Conservation (phyloP, 2,113 vertebrate species). For the Scytalopus superciliaris region DNA sequence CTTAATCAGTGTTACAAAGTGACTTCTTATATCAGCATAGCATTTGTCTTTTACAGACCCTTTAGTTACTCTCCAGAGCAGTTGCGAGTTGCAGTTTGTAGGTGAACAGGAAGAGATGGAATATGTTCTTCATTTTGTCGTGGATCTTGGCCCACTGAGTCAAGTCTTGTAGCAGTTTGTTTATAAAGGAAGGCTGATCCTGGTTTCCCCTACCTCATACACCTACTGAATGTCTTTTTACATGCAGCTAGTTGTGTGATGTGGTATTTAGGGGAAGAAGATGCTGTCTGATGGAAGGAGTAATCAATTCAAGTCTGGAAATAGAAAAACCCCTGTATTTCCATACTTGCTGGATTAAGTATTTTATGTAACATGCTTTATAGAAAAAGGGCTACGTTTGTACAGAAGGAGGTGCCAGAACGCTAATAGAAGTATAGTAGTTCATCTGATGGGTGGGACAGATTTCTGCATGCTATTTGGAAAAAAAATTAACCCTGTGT, state of each 20-base stretch:
- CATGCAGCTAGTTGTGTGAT: background rate
- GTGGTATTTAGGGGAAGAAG: background rate
- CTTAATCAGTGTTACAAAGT: background rate
- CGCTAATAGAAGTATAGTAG: background rate
- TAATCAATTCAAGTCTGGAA: background rate
- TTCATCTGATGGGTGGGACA: slow-evolving; percentile 33
- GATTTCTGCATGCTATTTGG: background rate
- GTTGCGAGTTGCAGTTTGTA: background rate
- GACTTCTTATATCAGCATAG: background rate
- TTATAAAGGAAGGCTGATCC: background rate
- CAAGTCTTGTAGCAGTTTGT: background rate
- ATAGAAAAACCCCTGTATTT: background rate
- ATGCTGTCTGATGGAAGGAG: background rate
- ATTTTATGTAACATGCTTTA: background rate
- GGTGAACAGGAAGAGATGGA: background rate
- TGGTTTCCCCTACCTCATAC: background rate
- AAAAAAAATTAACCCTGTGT: slow-evolving; percentile 14
- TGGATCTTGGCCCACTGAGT: background rate
- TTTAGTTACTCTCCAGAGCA: background rate
- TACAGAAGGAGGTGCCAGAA: slow-evolving; percentile 56
- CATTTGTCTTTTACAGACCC: background rate
- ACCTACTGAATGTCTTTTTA: background rate
- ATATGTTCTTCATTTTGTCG: background rate
- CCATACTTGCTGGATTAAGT: background rate
- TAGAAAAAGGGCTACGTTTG: slow-evolving; percentile 8